A percentile compares a stretch with the other conserved stretches of the same genome.
These are phyloP conservation scores for Indri indri DNA, from an alignment of 2,113 vertebrate species.

Conservation along the genomic window DNA sequence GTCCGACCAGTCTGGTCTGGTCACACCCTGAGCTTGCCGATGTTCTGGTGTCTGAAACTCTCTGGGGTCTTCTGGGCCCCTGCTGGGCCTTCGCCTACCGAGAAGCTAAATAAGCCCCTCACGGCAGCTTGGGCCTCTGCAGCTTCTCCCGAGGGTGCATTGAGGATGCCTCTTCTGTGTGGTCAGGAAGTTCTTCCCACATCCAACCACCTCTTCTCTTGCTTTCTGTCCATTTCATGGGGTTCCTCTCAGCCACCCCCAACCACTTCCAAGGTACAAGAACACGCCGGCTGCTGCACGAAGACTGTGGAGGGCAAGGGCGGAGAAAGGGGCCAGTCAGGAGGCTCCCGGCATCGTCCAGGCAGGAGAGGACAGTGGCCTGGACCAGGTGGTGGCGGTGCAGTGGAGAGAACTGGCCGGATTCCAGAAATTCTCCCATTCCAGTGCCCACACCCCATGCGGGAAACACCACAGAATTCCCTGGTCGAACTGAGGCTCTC, in stretches of 20 bases:
- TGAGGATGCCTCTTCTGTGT: neutral
- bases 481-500: neutral
- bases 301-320: neutral
- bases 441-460: rapidly evolving
- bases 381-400: too few species aligned
- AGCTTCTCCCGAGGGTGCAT: neutral
- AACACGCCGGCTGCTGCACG: neutral
- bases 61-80: neutral
- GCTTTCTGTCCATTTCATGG: neutral
- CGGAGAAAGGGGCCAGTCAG: neutral
- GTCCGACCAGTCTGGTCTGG: neutral
- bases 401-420: neutral
- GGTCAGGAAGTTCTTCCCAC: neutral
- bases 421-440: neutral
- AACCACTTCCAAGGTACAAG: neutral
- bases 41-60: neutral
- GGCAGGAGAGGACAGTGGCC: neutral
- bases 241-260: neutral
- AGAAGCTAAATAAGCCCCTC: neutral
- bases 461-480: neutral
- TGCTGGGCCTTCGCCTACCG: rapidly evolving
- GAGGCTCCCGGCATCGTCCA: neutral
- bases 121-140: rapidly evolving
- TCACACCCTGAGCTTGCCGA: rapidly evolving
- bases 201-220: neutral